Evolutionary conservation across 2,113 vertebrate genomes (phyloP).

Genomic region (Rhinolophus ferrumequinum): DNA sequence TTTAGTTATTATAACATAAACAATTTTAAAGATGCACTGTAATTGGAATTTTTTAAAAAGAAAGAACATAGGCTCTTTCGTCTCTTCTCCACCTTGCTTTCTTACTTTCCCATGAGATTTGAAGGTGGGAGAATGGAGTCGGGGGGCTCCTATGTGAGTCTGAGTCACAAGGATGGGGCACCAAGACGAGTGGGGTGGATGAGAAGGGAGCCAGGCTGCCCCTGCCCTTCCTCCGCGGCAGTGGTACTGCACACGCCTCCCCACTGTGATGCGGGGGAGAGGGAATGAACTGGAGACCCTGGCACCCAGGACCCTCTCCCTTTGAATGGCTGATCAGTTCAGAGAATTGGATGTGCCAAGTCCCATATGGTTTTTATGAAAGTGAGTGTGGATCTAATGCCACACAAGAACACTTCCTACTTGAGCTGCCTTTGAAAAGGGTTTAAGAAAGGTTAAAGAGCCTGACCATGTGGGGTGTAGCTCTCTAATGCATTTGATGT

Average conservation of each 20-base stretch:
- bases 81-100: background rate
- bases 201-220: background rate
- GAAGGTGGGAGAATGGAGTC: background rate
- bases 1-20: background rate
- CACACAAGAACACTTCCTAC: background rate
- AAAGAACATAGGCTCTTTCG: background rate
- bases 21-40: background rate
- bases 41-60: background rate
- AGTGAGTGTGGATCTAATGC: background rate
- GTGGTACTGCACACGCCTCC: background rate
- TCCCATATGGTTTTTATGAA: background rate
- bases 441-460: background rate
- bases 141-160: background rate
- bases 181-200: rapidly evolving
- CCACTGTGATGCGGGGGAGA: rapidly evolving
- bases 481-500: background rate
- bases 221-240: rapidly evolving
- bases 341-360: background rate
- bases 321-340: background rate
- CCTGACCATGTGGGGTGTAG: rapidly evolving
- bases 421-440: background rate
- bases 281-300: background rate
- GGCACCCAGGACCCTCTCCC: background rate
- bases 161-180: background rate
- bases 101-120: background rate